phyloP scores from a whole-genome alignment of 2,113 vertebrate species.

The Colaptes auratus region DNA sequence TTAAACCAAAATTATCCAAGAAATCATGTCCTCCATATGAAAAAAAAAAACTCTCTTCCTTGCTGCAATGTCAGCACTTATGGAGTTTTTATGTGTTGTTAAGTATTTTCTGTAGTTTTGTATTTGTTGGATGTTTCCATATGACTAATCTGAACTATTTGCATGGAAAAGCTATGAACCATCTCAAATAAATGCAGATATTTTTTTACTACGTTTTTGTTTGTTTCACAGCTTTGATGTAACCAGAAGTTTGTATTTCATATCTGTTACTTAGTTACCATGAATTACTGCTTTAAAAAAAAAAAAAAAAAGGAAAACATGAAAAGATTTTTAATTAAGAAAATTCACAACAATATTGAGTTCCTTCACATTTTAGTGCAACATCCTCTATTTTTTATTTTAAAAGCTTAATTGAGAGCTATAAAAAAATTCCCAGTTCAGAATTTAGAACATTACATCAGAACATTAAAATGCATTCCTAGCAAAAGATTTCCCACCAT shows the following conservation, averaged over 20 bases:
- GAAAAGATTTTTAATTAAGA: slow-evolving; percentile 58
- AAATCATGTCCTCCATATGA: not conserved
- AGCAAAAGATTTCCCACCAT: not conserved
- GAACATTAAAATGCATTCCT: not conserved
- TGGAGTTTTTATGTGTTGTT: not conserved
- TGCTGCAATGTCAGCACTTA: not conserved
- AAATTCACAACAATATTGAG: slow-evolving; percentile 9
- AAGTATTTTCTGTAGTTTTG: not conserved
- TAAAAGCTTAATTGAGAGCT: slow-evolving; percentile 48
- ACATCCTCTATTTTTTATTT: slow-evolving; percentile 21
- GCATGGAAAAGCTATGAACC: not conserved
- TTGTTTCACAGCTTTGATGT: slow-evolving; percentile 11
- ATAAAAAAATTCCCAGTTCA: slow-evolving; percentile 55
- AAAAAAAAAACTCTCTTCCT: not conserved
- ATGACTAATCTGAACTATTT: not conserved
- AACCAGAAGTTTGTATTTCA: slow-evolving; percentile 24
- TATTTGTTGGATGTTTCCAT: not conserved
- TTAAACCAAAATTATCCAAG: not conserved
- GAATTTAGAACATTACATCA: slow-evolving; percentile 24
- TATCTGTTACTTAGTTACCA: slow-evolving; percentile 7
- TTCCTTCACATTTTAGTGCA: slow-evolving; percentile 17
- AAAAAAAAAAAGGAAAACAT: not conserved
- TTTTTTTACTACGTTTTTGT: not conserved
- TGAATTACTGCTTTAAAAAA: not conserved
- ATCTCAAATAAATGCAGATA: not conserved